phyloP scores from a whole-genome alignment of 1,140 invertebrate genomes.

The Grapholita molesta region DNA sequence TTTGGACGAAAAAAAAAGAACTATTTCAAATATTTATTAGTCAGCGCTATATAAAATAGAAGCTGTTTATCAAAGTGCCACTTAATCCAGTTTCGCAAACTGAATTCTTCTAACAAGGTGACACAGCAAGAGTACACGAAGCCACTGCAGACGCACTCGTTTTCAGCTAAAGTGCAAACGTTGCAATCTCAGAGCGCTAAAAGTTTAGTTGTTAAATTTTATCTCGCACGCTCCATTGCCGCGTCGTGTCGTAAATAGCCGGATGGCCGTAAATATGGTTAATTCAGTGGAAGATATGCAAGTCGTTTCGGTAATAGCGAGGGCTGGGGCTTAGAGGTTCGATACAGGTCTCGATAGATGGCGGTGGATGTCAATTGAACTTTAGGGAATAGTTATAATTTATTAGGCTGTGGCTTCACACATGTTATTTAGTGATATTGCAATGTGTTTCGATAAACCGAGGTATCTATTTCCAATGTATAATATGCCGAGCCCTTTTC shows the following conservation, averaged over 20 bases:
- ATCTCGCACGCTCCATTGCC: constrained; percentile 23
- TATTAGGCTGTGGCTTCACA: too few species aligned
- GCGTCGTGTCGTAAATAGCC: constrained; percentile 2
- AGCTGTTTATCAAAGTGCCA: background rate
- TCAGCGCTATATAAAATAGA: too few species aligned
- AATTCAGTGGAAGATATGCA: constrained; percentile 22
- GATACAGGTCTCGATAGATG: background rate
- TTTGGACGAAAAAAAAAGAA: too few species aligned
- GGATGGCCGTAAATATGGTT: constrained; percentile 23
- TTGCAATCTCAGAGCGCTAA: background rate
- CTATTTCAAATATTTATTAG: too few species aligned
- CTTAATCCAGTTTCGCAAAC: background rate
- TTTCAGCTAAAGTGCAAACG: constrained; percentile 22
- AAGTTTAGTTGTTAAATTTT: constrained; percentile 35
- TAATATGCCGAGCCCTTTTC: too few species aligned
- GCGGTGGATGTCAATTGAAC: background rate
- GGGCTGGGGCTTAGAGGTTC: background rate
- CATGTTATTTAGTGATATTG: too few species aligned
- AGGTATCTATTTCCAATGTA: too few species aligned
- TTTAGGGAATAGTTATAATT: background rate
- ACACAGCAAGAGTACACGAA: background rate
- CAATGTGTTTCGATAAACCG: too few species aligned
- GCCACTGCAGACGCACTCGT: background rate
- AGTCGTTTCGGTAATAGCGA: background rate
- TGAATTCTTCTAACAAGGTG: background rate